phyloP scores from a whole-genome alignment of 2,797 vertebrate genomes.

The Lacerta bilineata region DNA sequence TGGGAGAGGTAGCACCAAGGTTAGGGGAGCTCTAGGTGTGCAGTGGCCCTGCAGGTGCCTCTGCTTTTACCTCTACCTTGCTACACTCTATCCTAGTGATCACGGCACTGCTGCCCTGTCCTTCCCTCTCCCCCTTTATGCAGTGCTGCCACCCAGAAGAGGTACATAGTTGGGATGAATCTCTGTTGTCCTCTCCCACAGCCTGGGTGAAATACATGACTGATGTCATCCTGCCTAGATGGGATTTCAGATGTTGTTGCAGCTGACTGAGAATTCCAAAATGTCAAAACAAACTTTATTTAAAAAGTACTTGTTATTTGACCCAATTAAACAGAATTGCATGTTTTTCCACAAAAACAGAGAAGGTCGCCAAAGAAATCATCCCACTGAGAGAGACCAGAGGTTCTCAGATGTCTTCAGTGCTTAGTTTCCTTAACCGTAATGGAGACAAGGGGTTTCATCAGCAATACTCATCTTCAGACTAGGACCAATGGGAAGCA shows the following conservation, averaged over 20 bases:
- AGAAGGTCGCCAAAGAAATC: background rate
- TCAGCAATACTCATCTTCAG: background rate
- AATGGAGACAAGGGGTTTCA: background rate
- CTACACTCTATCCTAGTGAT: too few species aligned
- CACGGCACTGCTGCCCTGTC: too few species aligned
- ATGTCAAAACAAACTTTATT: background rate
- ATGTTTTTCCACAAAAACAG: background rate
- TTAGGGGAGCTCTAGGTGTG: too few species aligned
- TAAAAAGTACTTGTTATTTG: background rate
- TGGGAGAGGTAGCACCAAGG: too few species aligned
- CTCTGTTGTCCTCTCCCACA: slow-evolving; percentile 3
- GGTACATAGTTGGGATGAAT: background rate
- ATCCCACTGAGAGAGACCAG: background rate
- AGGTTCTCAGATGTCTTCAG: background rate
- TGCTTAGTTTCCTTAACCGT: background rate
- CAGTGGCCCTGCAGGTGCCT: too few species aligned
- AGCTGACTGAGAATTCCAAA: background rate
- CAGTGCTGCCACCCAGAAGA: slow-evolving; percentile 28
- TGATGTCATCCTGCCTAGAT: background rate
- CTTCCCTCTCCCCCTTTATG: too few species aligned
- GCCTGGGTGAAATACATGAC: background rate
- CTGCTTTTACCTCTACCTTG: too few species aligned
- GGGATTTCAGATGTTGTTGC: background rate
- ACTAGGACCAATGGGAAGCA: background rate
- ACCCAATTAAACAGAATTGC: background rate